phyloP scores from a whole-genome alignment of 1,140 invertebrate species.

The Oncopeltus fasciatus region DNA sequence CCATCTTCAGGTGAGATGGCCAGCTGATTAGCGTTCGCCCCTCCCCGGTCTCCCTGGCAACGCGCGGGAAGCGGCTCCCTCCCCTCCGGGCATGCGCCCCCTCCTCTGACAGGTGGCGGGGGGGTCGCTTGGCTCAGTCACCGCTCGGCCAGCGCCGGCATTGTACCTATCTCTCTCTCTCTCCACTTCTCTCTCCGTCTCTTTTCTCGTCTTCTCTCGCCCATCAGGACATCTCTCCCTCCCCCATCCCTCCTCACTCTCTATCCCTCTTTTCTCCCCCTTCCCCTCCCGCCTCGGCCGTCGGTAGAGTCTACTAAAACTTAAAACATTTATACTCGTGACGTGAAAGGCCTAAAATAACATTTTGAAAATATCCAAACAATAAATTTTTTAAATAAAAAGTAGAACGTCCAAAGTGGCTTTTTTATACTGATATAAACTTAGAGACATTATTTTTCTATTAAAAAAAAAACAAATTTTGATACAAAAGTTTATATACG shows the following conservation, averaged over 20 bases:
- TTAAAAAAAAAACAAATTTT: neutral
- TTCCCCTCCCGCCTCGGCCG: neutral
- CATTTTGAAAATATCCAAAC: neutral
- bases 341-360: neutral
- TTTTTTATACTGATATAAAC: neutral
- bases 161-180: neutral
- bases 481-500: neutral
- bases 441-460: neutral
- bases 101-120: neutral
- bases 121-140: neutral
- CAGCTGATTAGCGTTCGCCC: no score
- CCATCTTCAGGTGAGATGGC: no score
- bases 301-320: neutral
- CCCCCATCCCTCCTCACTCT: constrained; percentile 6
- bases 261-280: neutral
- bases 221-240: neutral
- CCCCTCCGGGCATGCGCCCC: neutral
- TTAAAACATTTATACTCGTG: neutral
- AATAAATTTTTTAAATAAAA: neutral
- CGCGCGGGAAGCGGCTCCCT: neutral
- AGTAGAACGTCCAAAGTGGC: neutral
- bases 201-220: constrained; percentile 1
- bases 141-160: constrained; percentile 9
- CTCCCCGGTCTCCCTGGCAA: neutral
- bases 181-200: constrained; percentile 5